Conservation (phyloP, 2,797 vertebrate genomes). For the Liparis tanakae region DNA sequence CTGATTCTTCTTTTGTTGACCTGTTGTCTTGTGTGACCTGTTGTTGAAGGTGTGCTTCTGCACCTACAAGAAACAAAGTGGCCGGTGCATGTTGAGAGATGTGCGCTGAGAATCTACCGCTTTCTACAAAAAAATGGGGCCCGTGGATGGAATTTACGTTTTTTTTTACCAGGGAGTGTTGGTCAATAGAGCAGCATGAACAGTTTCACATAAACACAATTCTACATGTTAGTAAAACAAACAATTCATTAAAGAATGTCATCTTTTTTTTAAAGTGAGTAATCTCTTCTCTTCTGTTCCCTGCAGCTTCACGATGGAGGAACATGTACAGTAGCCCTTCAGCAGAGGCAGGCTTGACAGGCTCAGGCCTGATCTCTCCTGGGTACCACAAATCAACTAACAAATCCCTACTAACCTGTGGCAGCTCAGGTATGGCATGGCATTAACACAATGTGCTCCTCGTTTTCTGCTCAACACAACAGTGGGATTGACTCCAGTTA, state of each 20-base stretch:
- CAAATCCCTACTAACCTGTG: slow-evolving; percentile 98
- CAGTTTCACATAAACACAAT: background rate
- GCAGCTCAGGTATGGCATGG: slow-evolving; percentile 95
- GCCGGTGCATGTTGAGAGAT: background rate
- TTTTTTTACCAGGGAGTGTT: background rate
- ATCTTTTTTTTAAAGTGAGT: slow-evolving; percentile 2
- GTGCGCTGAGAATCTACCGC: background rate
- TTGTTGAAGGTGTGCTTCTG: background rate
- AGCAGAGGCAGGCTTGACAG: slow-evolving; percentile 84
- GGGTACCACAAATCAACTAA: slow-evolving; percentile 98
- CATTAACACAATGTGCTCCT: slow-evolving; percentile 75
- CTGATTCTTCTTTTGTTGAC: background rate
- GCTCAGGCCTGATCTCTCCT: slow-evolving; percentile 90
- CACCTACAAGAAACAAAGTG: background rate
- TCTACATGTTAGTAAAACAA: no score
- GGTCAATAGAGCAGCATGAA: background rate
- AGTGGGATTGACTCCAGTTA: slow-evolving; percentile 42
- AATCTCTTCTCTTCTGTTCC: slow-evolving; percentile 64
- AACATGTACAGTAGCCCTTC: slow-evolving; percentile 94
- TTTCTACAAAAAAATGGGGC: background rate
- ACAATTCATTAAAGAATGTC: background rate
- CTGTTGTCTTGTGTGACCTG: background rate
- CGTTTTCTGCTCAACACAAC: slow-evolving; percentile 51
- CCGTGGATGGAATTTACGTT: background rate
- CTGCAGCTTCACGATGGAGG: slow-evolving; percentile 91